Conservation (phyloP, 2,888 invertebrate genomes). For the Drosophila anomalata region DNA sequence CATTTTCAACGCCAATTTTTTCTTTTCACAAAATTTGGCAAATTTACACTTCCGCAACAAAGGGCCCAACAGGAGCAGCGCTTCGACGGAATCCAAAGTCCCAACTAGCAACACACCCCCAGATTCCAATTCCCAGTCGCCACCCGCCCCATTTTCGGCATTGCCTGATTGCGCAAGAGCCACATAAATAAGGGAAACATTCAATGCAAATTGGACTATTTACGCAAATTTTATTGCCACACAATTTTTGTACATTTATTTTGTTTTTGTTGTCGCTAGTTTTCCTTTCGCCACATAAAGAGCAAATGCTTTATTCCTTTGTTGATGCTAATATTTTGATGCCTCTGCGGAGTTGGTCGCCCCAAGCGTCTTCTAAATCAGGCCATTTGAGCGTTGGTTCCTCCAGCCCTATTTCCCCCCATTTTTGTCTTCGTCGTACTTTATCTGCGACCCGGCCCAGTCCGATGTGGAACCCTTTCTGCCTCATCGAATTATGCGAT, state of each 20-base stretch:
- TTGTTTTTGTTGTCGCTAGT: constrained; percentile 55
- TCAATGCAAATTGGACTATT: constrained; percentile 81
- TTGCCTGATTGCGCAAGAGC: constrained; percentile 46
- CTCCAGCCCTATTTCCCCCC: constrained; percentile 52
- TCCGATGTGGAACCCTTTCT: constrained; percentile 15
- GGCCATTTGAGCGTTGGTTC: constrained; percentile 69
- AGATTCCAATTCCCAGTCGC: not conserved
- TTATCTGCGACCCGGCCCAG: not conserved
- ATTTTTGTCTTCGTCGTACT: constrained; percentile 34
- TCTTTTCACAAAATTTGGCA: constrained; percentile 76
- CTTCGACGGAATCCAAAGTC: constrained; percentile 14
- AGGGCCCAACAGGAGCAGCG: constrained; percentile 23
- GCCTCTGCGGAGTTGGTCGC: constrained; percentile 38
- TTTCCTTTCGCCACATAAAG: constrained; percentile 25
- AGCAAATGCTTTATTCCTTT: constrained; percentile 39
- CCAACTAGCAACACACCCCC: constrained; percentile 21
- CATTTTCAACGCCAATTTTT: constrained; percentile 34
- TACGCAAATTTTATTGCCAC: constrained; percentile 82
- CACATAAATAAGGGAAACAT: constrained; percentile 73
- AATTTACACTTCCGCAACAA: constrained; percentile 75
- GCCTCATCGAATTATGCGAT: constrained; percentile 78
- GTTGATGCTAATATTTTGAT: constrained; percentile 32
- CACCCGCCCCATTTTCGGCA: constrained; percentile 16
- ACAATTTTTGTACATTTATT: constrained; percentile 78
- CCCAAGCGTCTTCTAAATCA: constrained; percentile 74